Conservation (phyloP, 2,113 vertebrate genomes). For the Silurus asotus region DNA sequence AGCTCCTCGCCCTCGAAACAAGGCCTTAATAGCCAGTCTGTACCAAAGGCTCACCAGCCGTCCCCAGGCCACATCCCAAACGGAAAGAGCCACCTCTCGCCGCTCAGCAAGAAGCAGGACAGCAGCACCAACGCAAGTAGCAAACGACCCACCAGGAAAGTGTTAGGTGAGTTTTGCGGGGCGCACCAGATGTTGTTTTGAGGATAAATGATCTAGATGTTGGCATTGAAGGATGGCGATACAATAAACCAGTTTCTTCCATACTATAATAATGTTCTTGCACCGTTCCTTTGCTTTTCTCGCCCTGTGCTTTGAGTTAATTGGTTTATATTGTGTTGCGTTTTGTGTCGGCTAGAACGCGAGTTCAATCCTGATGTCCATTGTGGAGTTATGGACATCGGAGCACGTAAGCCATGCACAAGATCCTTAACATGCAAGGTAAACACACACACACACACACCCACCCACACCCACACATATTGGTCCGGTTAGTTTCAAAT, state of each 20-base stretch:
- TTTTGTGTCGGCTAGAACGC: constrained; percentile 78
- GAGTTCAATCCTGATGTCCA: constrained; percentile 98
- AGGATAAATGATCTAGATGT: background rate
- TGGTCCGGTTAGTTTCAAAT: background rate
- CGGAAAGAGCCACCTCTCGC: constrained; percentile 91
- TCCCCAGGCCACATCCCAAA: constrained; percentile 94
- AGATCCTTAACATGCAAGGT: constrained; percentile 99
- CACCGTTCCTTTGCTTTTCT: background rate
- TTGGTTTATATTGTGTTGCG: background rate
- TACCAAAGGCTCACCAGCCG: constrained; percentile 99
- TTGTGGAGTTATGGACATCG: constrained; percentile 95
- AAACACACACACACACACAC: constrained; percentile 40
- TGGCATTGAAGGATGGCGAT: background rate
- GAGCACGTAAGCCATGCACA: constrained; percentile 96
- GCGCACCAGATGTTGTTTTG: background rate
- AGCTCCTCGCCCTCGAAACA: constrained; percentile 93
- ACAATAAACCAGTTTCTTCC: background rate
- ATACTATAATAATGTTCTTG: background rate
- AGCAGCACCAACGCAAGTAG: constrained; percentile 81
- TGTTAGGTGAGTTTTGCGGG: constrained; percentile 79
- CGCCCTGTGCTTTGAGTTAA: background rate
- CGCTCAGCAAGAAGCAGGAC: constrained; percentile 92
- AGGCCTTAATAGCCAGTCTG: constrained; percentile 98
- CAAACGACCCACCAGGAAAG: constrained; percentile 93
- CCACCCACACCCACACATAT: background rate